Evolutionary conservation across 2,113 vertebrate species (phyloP), one percentile per base, ranked within the genome.

Genomic region (Gila orcuttii): DNA sequence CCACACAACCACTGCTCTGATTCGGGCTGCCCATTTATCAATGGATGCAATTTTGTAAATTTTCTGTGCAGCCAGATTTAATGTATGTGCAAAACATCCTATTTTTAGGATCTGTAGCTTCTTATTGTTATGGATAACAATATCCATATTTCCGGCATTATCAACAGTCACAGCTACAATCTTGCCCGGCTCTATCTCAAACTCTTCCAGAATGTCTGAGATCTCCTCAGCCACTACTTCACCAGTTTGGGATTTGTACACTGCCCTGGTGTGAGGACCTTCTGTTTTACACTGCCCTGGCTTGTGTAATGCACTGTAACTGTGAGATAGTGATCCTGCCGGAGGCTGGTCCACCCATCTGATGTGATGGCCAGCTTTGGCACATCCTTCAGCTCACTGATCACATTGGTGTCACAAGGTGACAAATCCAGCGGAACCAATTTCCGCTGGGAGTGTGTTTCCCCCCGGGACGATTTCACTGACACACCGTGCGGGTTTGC

Each of bases 231-330:
- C n/a, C n/a, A n/a, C n/a, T n/a, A 64, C 71, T 25, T 73, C 8
- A 1, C 83, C 83, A 25, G 71, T 84, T 73, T 84, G 83, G 6
- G 69, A 84, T 76, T 74, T 23, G 47, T 76, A 84, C 69, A 84
- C 82, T 73, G 52, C 82, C 50, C 82, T 84, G 33, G 82, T 84
- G 66, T 84, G 52, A 74, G 69, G 50, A 84, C 82, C 45, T 84
- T 84, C 47, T 74, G 64, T 83, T 73, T 73, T 52, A 83, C 11
- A 66, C 60, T 82, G 79, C 79, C 59, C 36, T 66, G 42, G 64
- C 28, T 25, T 74, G 42, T 57, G 64, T 74, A 55, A 19, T 81
- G 82, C 42, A 83, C 81, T 57, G 81, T 73, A 36, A 73, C 47
- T 2, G 66, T 83, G 9, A 83, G 19, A 55, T 59, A 39, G 31